A percentile compares a stretch with the other conserved stretches of the same genome.
Conservation (phyloP, 2,888 invertebrate genomes). For the Trichogramma evanescens region DNA sequence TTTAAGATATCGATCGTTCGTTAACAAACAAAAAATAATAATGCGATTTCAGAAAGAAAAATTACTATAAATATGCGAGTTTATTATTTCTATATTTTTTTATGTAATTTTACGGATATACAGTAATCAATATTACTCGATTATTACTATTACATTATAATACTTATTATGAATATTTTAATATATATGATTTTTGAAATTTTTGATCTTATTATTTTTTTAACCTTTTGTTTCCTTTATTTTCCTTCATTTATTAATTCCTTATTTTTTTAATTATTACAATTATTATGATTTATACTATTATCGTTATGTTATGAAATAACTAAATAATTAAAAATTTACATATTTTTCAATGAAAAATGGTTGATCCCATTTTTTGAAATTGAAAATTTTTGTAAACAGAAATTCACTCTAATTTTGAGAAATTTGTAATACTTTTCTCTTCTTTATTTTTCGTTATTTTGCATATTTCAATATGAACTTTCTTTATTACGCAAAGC, state of each 20-base stretch:
- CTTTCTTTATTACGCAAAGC: too few relatives aligned
- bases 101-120: conserved; percentile 47
- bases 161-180: conserved; percentile 45
- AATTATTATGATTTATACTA: neutral
- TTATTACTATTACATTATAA: conserved; percentile 28
- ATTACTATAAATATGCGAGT: conserved; percentile 33
- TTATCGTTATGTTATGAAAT: neutral
- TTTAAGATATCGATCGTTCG: conserved; percentile 1
- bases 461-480: too few relatives aligned
- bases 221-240: conserved; percentile 6
- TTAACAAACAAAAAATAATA: conserved; percentile 1
- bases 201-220: conserved; percentile 41
- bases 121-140: conserved; percentile 32
- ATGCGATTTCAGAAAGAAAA: conserved; percentile 17
- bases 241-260: conserved; percentile 9
- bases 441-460: too few relatives aligned
- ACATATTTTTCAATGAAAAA: too few relatives aligned
- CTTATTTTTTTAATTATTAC: neutral
- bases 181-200: conserved; percentile 46
- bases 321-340: neutral
- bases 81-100: conserved; percentile 49
- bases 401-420: too few relatives aligned
- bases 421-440: too few relatives aligned
- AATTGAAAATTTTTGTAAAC: too few relatives aligned
- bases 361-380: too few relatives aligned